Conservation (phyloP, 2,113 vertebrate genomes). For the Lamprologus callipterus region DNA sequence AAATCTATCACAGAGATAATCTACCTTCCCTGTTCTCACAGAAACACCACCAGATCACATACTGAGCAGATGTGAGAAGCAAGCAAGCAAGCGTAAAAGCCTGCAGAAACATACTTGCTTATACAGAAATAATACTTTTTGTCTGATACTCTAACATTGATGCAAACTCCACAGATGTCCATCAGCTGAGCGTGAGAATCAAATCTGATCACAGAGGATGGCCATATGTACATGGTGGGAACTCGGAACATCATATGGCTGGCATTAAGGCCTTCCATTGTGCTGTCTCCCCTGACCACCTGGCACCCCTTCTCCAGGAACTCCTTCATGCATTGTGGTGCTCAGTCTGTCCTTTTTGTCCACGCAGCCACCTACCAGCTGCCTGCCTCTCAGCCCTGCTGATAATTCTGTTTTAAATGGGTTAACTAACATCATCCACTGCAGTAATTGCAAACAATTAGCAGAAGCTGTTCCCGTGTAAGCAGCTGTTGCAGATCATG, state of each 20-base stretch:
- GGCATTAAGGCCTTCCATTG: slow-evolving; percentile 64
- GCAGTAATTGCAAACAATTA: slow-evolving; percentile 29
- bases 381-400: slow-evolving; percentile 51
- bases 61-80: neutral
- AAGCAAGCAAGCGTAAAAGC: neutral
- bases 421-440: slow-evolving; percentile 43
- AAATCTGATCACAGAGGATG: neutral
- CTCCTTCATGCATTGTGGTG: slow-evolving; percentile 69
- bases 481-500: neutral
- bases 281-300: slow-evolving; percentile 64
- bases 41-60: neutral
- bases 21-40: neutral
- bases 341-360: slow-evolving; percentile 56
- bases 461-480: neutral
- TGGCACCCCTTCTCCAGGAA: slow-evolving; percentile 65
- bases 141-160: neutral
- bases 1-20: slow-evolving; percentile 31
- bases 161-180: slow-evolving; percentile 36
- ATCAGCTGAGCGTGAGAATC: slow-evolving; percentile 54
- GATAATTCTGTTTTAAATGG: slow-evolving; percentile 31
- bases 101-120: neutral
- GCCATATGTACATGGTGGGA: slow-evolving; percentile 60
- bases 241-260: slow-evolving; percentile 57
- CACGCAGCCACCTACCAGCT: slow-evolving; percentile 61
- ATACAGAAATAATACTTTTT: neutral